Evolutionary conservation across 2,797 vertebrate species (phyloP).

Genomic region (Petrocephalus sullivani): DNA sequence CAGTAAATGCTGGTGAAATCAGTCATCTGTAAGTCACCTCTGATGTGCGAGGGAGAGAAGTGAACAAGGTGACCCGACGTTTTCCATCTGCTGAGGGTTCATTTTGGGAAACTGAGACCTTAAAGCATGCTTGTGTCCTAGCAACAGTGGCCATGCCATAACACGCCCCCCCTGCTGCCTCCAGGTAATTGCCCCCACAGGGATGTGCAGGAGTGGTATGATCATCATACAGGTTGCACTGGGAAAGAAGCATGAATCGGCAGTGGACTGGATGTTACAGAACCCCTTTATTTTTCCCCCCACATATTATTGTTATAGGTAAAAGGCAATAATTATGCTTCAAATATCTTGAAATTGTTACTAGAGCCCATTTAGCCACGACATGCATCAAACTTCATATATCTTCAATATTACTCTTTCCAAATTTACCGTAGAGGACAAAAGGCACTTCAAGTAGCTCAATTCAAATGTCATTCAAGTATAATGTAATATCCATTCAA

Average conservation of each 20-base stretch:
- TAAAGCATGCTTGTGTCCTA: conserved; percentile 32
- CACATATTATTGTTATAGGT: background rate
- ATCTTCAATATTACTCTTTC: background rate
- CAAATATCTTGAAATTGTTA: background rate
- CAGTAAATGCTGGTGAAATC: background rate
- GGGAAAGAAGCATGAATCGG: background rate
- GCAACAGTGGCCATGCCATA: conserved; percentile 38
- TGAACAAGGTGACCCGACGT: background rate
- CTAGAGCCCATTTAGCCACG: background rate
- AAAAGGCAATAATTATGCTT: background rate
- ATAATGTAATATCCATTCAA: background rate
- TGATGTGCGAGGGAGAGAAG: background rate
- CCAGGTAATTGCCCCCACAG: conserved; percentile 53
- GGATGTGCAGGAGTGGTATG: conserved; percentile 21
- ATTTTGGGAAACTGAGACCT: conserved; percentile 20
- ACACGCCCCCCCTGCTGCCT: conserved; percentile 25
- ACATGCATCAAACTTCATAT: background rate
- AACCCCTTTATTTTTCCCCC: background rate
- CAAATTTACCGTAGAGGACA: background rate
- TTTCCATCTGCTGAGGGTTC: conserved; percentile 18
- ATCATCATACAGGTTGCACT: background rate
- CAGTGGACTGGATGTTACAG: background rate
- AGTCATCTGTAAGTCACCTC: background rate
- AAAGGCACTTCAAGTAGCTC: background rate
- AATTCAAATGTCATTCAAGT: background rate